Conservation (phyloP, 2,113 vertebrate genomes). For the Callionymus lyra region DNA sequence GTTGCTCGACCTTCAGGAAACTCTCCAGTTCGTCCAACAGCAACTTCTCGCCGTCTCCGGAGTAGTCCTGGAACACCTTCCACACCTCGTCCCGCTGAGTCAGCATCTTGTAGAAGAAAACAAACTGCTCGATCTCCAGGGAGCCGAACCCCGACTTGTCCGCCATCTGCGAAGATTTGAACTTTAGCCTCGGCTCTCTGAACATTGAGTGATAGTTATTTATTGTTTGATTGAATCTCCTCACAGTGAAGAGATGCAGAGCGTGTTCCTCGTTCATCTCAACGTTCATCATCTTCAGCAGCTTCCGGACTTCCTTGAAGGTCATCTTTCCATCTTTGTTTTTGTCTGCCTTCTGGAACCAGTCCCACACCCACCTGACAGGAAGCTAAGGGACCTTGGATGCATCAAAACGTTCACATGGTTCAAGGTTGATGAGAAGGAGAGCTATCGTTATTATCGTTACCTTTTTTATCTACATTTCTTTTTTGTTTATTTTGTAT, state of each 20-base stretch:
- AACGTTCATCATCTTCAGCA: slow-evolving; percentile 90
- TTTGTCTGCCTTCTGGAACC: slow-evolving; percentile 89
- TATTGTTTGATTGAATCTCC: too few species aligned
- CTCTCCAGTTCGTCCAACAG: slow-evolving; percentile 79
- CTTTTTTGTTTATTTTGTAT: too few species aligned
- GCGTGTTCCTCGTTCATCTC: slow-evolving; percentile 87
- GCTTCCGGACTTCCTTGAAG: slow-evolving; percentile 79
- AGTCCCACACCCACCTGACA: slow-evolving; percentile 83
- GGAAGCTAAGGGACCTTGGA: slow-evolving; percentile 56
- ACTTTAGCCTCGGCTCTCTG: too few species aligned
- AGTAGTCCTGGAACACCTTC: slow-evolving; percentile 80
- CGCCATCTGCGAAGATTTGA: slow-evolving; percentile 65
- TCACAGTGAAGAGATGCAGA: slow-evolving; percentile 74
- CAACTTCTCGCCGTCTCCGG: slow-evolving; percentile 78
- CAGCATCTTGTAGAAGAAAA: slow-evolving; percentile 87
- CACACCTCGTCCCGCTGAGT: slow-evolving; percentile 82
- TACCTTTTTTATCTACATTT: too few species aligned
- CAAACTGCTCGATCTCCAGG: slow-evolving; percentile 84
- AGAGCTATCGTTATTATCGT: too few species aligned
- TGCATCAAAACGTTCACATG: too few species aligned
- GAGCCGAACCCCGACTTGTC: slow-evolving; percentile 75
- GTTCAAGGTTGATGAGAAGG: too few species aligned
- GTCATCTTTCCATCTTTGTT: slow-evolving; percentile 90
- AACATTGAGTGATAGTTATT: too few species aligned
- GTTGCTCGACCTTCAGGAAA: slow-evolving; percentile 78